phyloP scores from a whole-genome alignment of 2,113 vertebrate species.

The Cygnus atratus region DNA sequence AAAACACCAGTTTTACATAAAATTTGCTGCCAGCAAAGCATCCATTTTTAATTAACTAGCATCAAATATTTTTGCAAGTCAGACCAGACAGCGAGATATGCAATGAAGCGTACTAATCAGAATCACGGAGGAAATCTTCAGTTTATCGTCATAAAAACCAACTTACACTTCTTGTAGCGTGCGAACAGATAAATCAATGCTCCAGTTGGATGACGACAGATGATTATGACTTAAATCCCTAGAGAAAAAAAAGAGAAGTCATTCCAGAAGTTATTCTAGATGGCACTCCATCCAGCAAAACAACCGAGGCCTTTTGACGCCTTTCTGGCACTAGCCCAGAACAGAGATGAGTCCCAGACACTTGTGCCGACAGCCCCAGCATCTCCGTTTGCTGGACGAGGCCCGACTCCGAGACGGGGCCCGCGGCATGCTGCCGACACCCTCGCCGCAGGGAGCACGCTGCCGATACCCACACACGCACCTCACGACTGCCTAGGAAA shows the following conservation, averaged over 20 bases:
- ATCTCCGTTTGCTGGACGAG: not conserved
- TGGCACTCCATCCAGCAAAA: not conserved
- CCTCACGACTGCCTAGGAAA: not conserved
- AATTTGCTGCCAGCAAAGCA: not conserved
- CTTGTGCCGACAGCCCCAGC: not conserved
- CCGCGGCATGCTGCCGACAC: not conserved
- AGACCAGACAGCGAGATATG: not conserved
- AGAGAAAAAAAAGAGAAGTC: slow-evolving; percentile 26
- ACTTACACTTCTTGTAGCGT: slow-evolving; percentile 84
- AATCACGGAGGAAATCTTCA: not conserved
- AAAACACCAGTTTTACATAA: not conserved
- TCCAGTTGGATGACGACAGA: slow-evolving; percentile 76
- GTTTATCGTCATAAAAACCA: not conserved
- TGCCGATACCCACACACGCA: not conserved
- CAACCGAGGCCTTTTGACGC: not conserved
- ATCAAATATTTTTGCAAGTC: not conserved
- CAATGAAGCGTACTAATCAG: not conserved
- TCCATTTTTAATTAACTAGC: not conserved
- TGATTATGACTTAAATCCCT: slow-evolving; percentile 84
- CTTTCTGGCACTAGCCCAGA: not conserved
- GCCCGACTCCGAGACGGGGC: not conserved
- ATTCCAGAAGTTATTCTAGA: not conserved
- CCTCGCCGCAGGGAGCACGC: no score
- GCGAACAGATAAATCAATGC: slow-evolving; percentile 69
- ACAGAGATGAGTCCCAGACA: not conserved